Evolutionary conservation across 2,888 invertebrate species (phyloP), one percentile per base, ranked within the genome.

Genomic region (Drosophila atroscutellata): DNA sequence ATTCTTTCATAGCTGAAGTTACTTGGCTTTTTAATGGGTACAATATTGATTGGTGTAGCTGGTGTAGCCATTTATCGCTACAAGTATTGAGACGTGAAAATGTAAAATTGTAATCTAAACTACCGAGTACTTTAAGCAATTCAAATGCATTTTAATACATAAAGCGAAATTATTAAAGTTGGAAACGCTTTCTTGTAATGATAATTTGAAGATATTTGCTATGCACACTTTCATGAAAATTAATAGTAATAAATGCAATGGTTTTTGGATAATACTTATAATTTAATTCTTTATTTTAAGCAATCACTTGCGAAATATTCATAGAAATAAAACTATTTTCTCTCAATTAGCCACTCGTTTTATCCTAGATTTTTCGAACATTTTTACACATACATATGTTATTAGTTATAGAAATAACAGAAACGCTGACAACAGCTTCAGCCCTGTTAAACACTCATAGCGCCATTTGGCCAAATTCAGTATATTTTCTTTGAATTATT

Each of bases 11-110:
- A 93, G 93, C 82, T 93, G 3, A 93, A 92, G 82, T 71, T 93
- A n/a, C 83, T 93, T 54, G 93, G 93, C 9, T 93, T 93, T 77
- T 72, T 93, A 37, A 93, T 93, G 96, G 96, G 96, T 65, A 95
- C 97, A 20, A 93, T 97, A 76, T 94, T 96, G 67, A 95, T 96
- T 81, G 95, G 96, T 60, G 94, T 96, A 68, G 95, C 95, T 64
- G 96, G 97, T 76, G 95, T 96, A 62, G 94, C 96, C 58, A 95
- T 96, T 65, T 96, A 96, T 93, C 95, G 95, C 91, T 95, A 96
- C 93, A 95, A 95, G 94, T 94, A 93, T 83, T 93, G 72, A 83
- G 32, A 15, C 18, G 56, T 59, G 47, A 49, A 4, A 39, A 54
- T 37, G 56, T 24, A 24, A 45, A 24, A 45, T 32, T 42, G 45